Conservation (phyloP, 1,140 invertebrate species). For the Euschistus heros region DNA sequence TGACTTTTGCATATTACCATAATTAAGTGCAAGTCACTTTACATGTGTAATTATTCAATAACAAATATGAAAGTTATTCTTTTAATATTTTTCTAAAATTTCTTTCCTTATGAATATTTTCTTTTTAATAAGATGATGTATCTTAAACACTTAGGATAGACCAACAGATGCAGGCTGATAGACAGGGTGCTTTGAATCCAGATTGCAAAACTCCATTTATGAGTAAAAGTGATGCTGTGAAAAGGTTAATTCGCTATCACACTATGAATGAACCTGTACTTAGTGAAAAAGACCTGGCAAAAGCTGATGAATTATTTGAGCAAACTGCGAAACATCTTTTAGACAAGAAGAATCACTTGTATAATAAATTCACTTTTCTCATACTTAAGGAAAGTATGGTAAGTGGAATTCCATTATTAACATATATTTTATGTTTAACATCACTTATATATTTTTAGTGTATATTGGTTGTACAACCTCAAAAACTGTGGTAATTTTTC, state of each 20-base stretch:
- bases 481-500: too few species aligned
- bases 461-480: too few species aligned
- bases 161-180: conserved; percentile 65
- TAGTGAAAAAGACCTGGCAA: conserved; percentile 52
- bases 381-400: conserved; percentile 78
- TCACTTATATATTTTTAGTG: too few species aligned
- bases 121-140: background rate
- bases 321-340: conserved; percentile 59
- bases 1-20: background rate
- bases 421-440: too few species aligned
- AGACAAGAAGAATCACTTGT: conserved; percentile 61
- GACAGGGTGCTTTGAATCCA: conserved; percentile 61
- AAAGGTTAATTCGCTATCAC: conserved; percentile 70
- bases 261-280: conserved; percentile 60
- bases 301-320: conserved; percentile 68
- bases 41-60: background rate
- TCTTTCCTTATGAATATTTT: background rate
- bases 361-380: conserved; percentile 66
- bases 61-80: too few species aligned
- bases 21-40: background rate
- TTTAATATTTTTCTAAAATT: too few species aligned
- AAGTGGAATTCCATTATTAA: conserved; percentile 32
- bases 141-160: conserved; percentile 45
- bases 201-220: conserved; percentile 65
- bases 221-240: conserved; percentile 62